A percentile compares a stretch with the other conserved stretches of the same genome.
phyloP scores from a whole-genome alignment of 1,140 invertebrate species.

The Pseudomyrmex cubaensis region DNA sequence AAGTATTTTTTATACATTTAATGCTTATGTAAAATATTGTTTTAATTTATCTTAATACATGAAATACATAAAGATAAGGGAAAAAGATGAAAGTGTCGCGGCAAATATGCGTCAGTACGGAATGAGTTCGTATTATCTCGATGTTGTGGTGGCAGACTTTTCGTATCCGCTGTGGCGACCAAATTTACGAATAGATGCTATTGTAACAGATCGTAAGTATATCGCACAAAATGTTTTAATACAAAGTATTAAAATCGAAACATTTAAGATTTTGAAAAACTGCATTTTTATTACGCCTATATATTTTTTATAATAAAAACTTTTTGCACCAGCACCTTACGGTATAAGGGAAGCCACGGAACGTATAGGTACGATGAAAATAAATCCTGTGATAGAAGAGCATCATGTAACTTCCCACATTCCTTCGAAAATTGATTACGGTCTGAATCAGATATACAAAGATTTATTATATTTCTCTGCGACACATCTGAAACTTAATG shows the following conservation, averaged over 20 bases:
- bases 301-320: slow-evolving; percentile 26
- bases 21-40: background rate
- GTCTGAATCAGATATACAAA: slow-evolving; percentile 91
- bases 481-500: slow-evolving; percentile 90
- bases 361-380: slow-evolving; percentile 90
- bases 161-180: slow-evolving; percentile 92
- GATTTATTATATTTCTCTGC: slow-evolving; percentile 95
- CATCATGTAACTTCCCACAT: slow-evolving; percentile 89
- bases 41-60: background rate
- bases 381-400: slow-evolving; percentile 87
- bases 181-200: slow-evolving; percentile 91
- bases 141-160: slow-evolving; percentile 96
- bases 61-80: slow-evolving; percentile 86
- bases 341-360: slow-evolving; percentile 96
- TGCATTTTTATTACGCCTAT: too few species aligned
- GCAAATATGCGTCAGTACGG: slow-evolving; percentile 96
- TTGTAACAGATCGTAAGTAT: slow-evolving; percentile 97
- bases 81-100: slow-evolving; percentile 93
- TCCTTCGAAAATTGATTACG: slow-evolving; percentile 95
- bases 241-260: background rate
- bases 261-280: background rate
- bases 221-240: slow-evolving; percentile 3
- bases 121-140: slow-evolving; percentile 90
- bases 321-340: slow-evolving; percentile 92
- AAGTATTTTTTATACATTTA: background rate